Percentiles rank a stretch among this genome's conserved stretches.
phyloP scores from a whole-genome alignment of 2,888 invertebrate genomes.

The Melinaea marsaeus region DNA sequence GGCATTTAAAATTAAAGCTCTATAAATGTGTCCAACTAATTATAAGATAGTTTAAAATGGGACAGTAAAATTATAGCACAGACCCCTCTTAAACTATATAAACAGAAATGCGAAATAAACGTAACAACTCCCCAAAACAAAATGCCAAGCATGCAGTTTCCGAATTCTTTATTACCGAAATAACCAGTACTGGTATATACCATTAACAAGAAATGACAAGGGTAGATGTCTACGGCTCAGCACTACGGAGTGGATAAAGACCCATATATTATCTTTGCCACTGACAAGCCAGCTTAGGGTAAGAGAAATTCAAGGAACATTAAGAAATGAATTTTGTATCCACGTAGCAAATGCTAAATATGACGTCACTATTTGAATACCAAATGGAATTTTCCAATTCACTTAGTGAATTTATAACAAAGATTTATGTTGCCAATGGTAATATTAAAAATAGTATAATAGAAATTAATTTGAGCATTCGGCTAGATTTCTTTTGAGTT shows the following conservation, averaged over 20 bases:
- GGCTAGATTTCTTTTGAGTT: too few relatives aligned
- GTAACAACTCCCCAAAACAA: slow-evolving; percentile 5
- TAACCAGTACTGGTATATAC: slow-evolving; percentile 16
- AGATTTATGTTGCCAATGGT: slow-evolving; percentile 1
- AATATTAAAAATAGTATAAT: neutral
- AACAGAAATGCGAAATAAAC: neutral
- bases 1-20: too few relatives aligned
- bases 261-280: slow-evolving; percentile 43
- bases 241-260: slow-evolving; percentile 43
- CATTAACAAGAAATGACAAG: slow-evolving; percentile 30
- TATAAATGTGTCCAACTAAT: too few relatives aligned
- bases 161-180: slow-evolving; percentile 13
- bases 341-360: slow-evolving; percentile 17
- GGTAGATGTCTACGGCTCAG: slow-evolving; percentile 29
- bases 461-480: too few relatives aligned
- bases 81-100: neutral
- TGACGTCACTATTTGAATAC: slow-evolving; percentile 15
- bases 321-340: slow-evolving; percentile 23
- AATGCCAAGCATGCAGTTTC: slow-evolving; percentile 6
- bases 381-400: slow-evolving; percentile 17
- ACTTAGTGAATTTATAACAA: slow-evolving; percentile 10
- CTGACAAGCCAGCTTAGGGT: slow-evolving; percentile 28
- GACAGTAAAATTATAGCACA: neutral
- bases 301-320: slow-evolving; percentile 21
- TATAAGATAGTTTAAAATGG: too few relatives aligned